phyloP scores from a whole-genome alignment of 2,888 invertebrate species.

The Parascotia fuliginaria region DNA sequence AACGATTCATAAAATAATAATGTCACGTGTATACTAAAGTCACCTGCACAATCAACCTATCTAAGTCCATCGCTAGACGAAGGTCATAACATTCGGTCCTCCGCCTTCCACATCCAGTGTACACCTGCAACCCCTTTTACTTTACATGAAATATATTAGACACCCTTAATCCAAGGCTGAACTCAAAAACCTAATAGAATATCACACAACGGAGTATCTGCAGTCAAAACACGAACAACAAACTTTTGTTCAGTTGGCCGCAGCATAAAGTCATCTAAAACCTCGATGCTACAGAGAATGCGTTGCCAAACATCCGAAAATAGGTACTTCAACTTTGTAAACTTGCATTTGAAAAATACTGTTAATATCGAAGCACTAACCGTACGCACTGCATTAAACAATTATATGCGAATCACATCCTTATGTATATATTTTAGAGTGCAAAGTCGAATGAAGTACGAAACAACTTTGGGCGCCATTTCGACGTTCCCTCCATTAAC shows the following conservation, averaged over 20 bases:
- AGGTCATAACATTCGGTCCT: too few relatives aligned
- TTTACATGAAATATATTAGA: too few relatives aligned
- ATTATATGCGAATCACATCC: constrained; percentile 19
- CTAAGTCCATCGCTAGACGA: too few relatives aligned
- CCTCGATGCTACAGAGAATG: constrained; percentile 26
- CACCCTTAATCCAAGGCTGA: too few relatives aligned
- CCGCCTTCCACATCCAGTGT: too few relatives aligned
- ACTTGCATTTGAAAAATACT: constrained; percentile 41
- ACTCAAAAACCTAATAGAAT: not conserved
- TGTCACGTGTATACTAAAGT: too few relatives aligned
- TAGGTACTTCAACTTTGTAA: constrained; percentile 39
- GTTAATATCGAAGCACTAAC: constrained; percentile 34
- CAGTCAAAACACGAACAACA: constrained; percentile 4
- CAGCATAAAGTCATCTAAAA: constrained; percentile 22
- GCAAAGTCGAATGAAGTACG: constrained; percentile 32
- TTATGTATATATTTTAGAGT: constrained; percentile 19
- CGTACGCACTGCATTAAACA: constrained; percentile 37
- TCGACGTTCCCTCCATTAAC: constrained; percentile 45
- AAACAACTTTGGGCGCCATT: constrained; percentile 37
- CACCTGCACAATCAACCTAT: too few relatives aligned
- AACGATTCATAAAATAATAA: too few relatives aligned
- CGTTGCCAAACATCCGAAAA: constrained; percentile 37
- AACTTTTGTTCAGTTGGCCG: constrained; percentile 19
- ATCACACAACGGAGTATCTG: not conserved
- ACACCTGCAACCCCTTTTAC: too few relatives aligned